phyloP scores from a whole-genome alignment of 2,113 vertebrate genomes.

The Sturnira hondurensis region DNA sequence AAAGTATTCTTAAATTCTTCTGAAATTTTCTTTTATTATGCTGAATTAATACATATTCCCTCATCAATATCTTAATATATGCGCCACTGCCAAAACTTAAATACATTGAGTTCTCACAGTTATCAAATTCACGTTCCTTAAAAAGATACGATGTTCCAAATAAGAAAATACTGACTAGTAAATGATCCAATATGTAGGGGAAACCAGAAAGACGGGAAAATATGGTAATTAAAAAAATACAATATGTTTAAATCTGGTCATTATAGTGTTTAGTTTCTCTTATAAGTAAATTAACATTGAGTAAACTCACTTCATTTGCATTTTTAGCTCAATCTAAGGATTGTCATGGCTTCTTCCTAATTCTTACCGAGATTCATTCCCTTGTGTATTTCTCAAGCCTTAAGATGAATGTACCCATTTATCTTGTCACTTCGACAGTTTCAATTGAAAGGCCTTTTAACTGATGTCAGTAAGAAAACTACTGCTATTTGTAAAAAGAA shows the following conservation, averaged over 20 bases:
- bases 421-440: conserved; percentile 74
- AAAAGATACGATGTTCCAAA: background rate
- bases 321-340: conserved; percentile 48
- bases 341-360: conserved; percentile 46
- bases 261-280: conserved; percentile 1
- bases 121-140: background rate
- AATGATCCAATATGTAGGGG: background rate
- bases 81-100: background rate
- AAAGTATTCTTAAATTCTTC: conserved; percentile 16
- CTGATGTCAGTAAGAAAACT: conserved; percentile 67
- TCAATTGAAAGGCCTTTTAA: conserved; percentile 72
- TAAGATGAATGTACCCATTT: conserved; percentile 70
- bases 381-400: conserved; percentile 52
- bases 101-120: background rate
- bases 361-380: conserved; percentile 46
- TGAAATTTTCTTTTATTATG: background rate
- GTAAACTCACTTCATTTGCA: conserved; percentile 46
- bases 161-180: background rate
- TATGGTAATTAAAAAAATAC: conserved; percentile 18
- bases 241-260: conserved; percentile 20
- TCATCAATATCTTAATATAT: conserved; percentile 2
- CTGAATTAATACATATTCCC: background rate
- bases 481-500: conserved; percentile 58
- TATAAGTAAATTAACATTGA: conserved; percentile 61
- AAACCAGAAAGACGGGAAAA: conserved; percentile 29